Conservation (phyloP, 2,113 vertebrate species). For the Noturus placidus region DNA sequence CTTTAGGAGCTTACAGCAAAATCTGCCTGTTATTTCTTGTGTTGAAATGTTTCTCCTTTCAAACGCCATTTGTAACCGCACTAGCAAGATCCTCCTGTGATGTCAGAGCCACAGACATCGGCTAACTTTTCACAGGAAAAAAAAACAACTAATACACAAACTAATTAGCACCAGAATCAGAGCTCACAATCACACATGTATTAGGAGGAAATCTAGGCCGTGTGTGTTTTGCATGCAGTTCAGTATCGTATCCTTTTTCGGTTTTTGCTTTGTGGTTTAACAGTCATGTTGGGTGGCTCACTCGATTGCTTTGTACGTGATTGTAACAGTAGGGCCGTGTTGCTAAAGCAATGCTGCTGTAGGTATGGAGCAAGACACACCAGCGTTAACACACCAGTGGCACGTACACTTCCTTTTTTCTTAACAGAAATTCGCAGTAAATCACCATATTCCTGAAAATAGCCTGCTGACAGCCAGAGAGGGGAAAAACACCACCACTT, state of each 20-base stretch:
- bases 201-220: background rate
- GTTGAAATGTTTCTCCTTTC: background rate
- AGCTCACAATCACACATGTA: background rate
- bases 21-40: background rate
- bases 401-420: background rate
- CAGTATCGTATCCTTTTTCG: conserved; percentile 9
- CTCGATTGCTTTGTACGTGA: background rate
- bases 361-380: background rate
- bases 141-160: background rate
- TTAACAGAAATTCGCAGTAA: background rate
- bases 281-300: background rate
- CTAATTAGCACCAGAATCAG: background rate
- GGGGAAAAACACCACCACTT: background rate
- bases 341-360: background rate
- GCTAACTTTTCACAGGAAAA: background rate
- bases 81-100: background rate
- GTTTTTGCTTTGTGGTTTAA: background rate
- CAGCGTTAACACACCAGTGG: background rate
- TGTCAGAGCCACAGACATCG: background rate
- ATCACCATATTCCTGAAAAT: background rate
- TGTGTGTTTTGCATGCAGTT: background rate
- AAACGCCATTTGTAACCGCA: background rate
- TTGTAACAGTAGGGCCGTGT: background rate
- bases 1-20: background rate
- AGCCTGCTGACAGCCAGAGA: background rate